A percentile compares a stretch with the other conserved stretches of the same genome.
These are phyloP conservation scores for Aldrovandia affinis DNA, from an alignment of 2,797 vertebrate species.

Conservation along the genomic window DNA sequence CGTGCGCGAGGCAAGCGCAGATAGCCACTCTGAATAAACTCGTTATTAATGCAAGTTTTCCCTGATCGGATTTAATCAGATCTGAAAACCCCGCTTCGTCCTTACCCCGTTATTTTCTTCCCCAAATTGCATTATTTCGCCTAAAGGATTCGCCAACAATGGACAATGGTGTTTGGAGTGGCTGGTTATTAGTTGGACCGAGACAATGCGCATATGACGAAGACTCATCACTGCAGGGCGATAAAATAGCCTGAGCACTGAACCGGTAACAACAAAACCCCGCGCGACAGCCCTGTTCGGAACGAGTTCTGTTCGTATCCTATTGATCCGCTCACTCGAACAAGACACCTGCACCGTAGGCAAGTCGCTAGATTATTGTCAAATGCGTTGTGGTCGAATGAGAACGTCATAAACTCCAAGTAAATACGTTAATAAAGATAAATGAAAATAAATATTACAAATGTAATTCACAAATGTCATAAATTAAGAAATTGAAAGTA, in stretches of 20 bases:
- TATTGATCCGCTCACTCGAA: neutral
- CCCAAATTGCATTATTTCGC: neutral
- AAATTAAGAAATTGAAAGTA: neutral
- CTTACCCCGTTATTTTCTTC: neutral
- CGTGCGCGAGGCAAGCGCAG: conserved; percentile 42
- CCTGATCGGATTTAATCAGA: neutral
- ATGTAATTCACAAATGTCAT: neutral
- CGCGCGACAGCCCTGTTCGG: neutral
- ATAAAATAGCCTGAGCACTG: neutral
- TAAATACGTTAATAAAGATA: neutral
- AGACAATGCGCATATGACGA: conserved; percentile 5
- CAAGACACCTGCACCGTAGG: neutral
- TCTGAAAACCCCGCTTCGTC: neutral
- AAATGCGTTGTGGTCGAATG: neutral
- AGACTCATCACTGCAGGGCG: neutral
- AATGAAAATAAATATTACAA: neutral
- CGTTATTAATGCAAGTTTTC: neutral
- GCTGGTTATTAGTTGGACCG: neutral
- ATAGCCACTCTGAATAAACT: conserved; percentile 37
- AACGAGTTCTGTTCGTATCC: neutral
- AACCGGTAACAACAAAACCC: neutral
- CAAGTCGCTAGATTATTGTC: neutral
- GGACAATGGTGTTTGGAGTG: neutral
- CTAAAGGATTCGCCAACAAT: neutral
- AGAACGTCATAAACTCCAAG: neutral